phyloP scores from a whole-genome alignment of 2,888 invertebrate genomes.

The Celastrina argiolus region DNA sequence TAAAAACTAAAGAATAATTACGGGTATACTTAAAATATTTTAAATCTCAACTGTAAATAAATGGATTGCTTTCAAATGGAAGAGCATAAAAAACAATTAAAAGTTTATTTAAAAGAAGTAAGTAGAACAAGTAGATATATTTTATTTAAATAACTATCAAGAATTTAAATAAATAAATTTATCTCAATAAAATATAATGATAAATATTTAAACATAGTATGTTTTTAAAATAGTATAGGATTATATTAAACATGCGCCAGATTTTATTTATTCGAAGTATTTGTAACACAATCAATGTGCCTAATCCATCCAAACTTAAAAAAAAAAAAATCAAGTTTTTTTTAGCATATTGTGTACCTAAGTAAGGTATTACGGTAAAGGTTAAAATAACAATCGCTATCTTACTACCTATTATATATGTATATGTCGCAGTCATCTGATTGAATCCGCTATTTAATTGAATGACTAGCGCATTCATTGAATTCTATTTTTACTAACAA shows the following conservation, averaged over 20 bases:
- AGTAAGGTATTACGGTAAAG: too few relatives aligned
- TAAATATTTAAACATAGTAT: background rate
- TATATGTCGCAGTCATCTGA: too few relatives aligned
- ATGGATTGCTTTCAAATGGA: constrained; percentile 68
- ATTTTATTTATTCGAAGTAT: background rate
- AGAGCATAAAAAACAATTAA: constrained; percentile 42
- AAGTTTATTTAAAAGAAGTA: background rate
- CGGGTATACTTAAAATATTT: constrained; percentile 45
- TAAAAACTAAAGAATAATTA: constrained; percentile 34
- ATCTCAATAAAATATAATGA: background rate
- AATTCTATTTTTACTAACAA: too few relatives aligned
- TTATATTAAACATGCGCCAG: background rate
- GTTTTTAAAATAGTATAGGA: background rate
- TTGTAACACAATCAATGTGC: too few relatives aligned
- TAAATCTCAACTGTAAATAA: constrained; percentile 52
- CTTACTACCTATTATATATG: too few relatives aligned
- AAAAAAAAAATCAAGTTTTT: too few relatives aligned
- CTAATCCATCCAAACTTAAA: background rate
- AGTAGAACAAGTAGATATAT: too few relatives aligned
- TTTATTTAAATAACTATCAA: background rate
- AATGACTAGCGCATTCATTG: too few relatives aligned
- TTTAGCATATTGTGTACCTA: too few relatives aligned
- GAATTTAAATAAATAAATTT: background rate
- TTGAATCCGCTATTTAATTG: too few relatives aligned
- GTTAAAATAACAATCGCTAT: too few relatives aligned